A percentile compares a stretch with the other conserved stretches of the same genome.
These are phyloP conservation scores for Grus americana DNA, from an alignment of 2,113 vertebrate species.

Conservation along the genomic window DNA sequence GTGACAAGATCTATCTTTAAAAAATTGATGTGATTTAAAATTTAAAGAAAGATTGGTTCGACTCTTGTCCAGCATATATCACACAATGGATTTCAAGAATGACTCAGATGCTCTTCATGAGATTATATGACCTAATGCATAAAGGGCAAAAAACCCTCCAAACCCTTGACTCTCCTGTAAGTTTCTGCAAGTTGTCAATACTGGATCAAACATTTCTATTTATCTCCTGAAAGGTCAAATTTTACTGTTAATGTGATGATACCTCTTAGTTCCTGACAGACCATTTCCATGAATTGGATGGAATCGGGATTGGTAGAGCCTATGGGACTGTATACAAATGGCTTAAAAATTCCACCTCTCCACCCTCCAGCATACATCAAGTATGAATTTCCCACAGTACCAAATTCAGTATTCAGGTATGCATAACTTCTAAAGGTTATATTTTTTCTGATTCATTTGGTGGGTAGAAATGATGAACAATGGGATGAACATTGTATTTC, in stretches of 20 bases:
- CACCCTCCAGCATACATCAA: background rate
- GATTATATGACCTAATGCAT: background rate
- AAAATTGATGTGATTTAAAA: background rate
- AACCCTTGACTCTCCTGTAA: background rate
- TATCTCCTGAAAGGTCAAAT: background rate
- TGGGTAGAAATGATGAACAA: background rate
- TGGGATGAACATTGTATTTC: background rate
- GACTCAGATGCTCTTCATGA: background rate
- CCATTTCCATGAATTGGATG: background rate
- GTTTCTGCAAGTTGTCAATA: background rate
- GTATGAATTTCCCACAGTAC: background rate
- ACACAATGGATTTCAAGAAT: background rate
- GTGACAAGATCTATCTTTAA: background rate
- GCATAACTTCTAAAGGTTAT: background rate
- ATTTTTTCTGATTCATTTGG: background rate
- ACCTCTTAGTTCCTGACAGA: conserved; percentile 11
- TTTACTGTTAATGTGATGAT: conserved; percentile 24
- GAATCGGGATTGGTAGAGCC: background rate
- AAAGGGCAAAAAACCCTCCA: background rate
- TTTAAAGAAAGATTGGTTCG: background rate
- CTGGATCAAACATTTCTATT: background rate
- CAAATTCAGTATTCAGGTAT: background rate
- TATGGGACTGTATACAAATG: background rate
- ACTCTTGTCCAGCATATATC: background rate
- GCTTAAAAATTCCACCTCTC: background rate